phyloP scores from a whole-genome alignment of 1,140 invertebrate genomes.

The Zaprionus inermis region DNA sequence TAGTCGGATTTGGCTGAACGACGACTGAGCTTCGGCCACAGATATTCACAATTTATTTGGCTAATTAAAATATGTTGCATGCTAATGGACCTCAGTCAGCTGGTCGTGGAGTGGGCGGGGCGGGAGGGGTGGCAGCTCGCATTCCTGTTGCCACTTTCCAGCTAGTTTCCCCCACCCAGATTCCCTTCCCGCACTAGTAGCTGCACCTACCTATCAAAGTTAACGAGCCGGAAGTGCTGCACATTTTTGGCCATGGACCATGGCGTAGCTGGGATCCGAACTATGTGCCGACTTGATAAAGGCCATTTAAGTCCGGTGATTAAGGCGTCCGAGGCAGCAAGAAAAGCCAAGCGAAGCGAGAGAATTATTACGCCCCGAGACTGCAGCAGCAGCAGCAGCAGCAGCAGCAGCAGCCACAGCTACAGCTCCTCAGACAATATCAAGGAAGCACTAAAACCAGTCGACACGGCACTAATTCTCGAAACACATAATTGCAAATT shows the following conservation, averaged over 20 bases:
- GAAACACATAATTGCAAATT: conserved; percentile 42
- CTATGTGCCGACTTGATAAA: conserved; percentile 53
- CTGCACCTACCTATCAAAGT: conserved; percentile 51
- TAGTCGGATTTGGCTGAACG: not conserved
- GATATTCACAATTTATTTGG: conserved; percentile 75
- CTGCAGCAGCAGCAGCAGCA: not conserved
- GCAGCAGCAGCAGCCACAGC: not conserved
- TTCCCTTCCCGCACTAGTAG: not conserved
- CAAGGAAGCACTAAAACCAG: conserved; percentile 33
- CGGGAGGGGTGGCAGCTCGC: not conserved
- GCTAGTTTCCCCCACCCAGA: conserved; percentile 5
- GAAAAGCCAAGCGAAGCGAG: conserved; percentile 29
- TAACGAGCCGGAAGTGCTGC: conserved; percentile 81
- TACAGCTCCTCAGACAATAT: conserved; percentile 9
- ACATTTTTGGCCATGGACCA: conserved; percentile 56
- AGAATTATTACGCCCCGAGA: conserved; percentile 28
- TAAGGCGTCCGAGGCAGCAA: conserved; percentile 33
- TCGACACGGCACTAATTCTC: conserved; percentile 24
- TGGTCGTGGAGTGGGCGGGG: conserved; percentile 15
- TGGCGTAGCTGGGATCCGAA: conserved; percentile 24
- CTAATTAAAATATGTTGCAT: conserved; percentile 82
- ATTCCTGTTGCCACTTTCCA: conserved; percentile 23
- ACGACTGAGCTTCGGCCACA: conserved; percentile 25
- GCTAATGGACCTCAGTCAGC: conserved; percentile 74
- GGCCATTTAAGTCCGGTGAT: conserved; percentile 63